These are phyloP conservation scores for Acestrorhynchus altus DNA, from an alignment of 2,797 vertebrate genomes.

Conservation along the genomic window DNA sequence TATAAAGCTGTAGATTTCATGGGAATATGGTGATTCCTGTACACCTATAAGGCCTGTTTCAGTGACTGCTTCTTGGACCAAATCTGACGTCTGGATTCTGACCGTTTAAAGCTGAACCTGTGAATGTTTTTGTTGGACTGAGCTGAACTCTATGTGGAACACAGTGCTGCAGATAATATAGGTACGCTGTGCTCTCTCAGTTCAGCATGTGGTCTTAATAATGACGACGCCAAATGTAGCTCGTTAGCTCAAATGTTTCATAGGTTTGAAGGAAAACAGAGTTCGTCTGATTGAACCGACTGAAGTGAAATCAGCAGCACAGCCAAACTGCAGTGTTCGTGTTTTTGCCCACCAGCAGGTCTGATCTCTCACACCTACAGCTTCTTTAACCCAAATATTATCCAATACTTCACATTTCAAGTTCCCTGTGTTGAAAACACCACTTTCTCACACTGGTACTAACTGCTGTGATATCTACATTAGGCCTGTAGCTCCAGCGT, in stretches of 20 bases:
- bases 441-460: too few species aligned
- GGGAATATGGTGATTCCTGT: too few species aligned
- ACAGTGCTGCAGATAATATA: background rate
- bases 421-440: too few species aligned
- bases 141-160: background rate
- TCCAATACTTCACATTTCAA: too few species aligned
- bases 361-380: background rate
- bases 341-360: background rate
- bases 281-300: slow-evolving; percentile 16
- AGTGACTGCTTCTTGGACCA: too few species aligned
- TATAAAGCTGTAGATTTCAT: too few species aligned
- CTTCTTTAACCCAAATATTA: background rate
- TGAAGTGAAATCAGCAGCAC: slow-evolving; percentile 31
- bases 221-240: slow-evolving; percentile 40
- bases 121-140: background rate
- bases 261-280: slow-evolving; percentile 31
- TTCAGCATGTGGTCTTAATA: slow-evolving; percentile 46
- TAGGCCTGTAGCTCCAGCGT: too few species aligned
- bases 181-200: background rate
- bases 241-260: slow-evolving; percentile 44
- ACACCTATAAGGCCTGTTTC: too few species aligned
- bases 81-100: background rate
- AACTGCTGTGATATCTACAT: too few species aligned
- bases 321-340: slow-evolving; percentile 4
- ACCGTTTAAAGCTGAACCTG: background rate